These are phyloP conservation scores for Sarcophilus harrisii DNA, from an alignment of 2,797 vertebrate genomes.

Conservation along the genomic window DNA sequence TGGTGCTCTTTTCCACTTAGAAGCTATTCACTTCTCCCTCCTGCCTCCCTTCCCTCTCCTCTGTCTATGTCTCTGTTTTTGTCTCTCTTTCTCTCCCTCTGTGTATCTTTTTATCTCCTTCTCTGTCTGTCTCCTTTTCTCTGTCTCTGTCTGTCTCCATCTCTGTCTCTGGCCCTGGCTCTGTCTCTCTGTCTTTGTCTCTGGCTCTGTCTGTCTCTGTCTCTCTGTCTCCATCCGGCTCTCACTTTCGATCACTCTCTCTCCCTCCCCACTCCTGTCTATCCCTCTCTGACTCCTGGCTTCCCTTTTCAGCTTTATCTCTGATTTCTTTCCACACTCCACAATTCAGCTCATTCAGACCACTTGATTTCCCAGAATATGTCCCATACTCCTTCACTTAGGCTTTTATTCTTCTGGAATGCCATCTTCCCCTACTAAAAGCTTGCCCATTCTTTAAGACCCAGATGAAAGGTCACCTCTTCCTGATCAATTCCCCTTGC, in stretches of 20 bases:
- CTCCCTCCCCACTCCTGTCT: not conserved
- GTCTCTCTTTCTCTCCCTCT: too few species aligned
- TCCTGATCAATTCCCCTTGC: not conserved
- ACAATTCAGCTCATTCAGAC: not conserved
- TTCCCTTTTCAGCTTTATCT: not conserved
- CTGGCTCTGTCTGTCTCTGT: too few species aligned
- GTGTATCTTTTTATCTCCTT: too few species aligned
- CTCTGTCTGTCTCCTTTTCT: too few species aligned
- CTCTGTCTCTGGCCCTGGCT: too few species aligned
- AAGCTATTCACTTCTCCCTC: not conserved
- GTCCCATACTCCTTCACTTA: not conserved
- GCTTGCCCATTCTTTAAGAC: not conserved
- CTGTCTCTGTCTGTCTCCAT: too few species aligned
- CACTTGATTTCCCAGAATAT: not conserved
- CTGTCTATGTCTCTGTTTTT: too few species aligned
- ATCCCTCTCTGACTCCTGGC: not conserved
- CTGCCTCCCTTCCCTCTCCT: too few species aligned
- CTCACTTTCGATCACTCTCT: accelerated
- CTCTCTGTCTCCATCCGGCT: too few species aligned
- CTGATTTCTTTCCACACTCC: not conserved
- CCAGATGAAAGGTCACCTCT: not conserved
- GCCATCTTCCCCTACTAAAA: not conserved
- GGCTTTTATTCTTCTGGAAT: not conserved
- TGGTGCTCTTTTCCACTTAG: not conserved
- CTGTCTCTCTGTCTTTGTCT: too few species aligned